Conservation (phyloP, 2,113 vertebrate genomes). For the Sorex araneus region DNA sequence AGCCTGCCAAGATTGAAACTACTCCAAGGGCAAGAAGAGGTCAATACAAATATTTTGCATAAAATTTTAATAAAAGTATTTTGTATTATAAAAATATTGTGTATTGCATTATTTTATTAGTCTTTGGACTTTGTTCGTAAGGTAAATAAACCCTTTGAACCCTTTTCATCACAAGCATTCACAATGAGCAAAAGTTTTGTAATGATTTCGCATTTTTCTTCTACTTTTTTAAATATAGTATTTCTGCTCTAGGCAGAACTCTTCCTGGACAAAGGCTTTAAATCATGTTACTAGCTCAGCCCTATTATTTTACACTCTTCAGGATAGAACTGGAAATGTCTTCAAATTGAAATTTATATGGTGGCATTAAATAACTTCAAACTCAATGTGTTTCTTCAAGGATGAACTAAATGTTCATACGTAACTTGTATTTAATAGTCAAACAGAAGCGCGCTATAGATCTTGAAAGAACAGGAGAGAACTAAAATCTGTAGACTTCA, state of each 20-base stretch:
- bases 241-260: conserved; percentile 73
- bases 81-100: conserved; percentile 31
- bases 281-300: conserved; percentile 83
- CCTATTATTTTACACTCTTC: conserved; percentile 82
- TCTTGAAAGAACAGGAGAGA: background rate
- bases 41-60: conserved; percentile 80
- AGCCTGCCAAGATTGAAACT: conserved; percentile 66
- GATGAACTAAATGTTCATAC: conserved; percentile 78
- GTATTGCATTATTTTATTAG: conserved; percentile 74
- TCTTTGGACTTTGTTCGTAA: conserved; percentile 55
- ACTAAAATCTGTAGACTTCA: conserved; percentile 49
- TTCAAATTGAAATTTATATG: conserved; percentile 84
- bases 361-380: conserved; percentile 83
- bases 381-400: conserved; percentile 84
- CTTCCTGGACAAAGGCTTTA: conserved; percentile 73
- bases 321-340: conserved; percentile 78
- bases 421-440: conserved; percentile 69
- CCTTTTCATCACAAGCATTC: conserved; percentile 48
- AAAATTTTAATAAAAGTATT: conserved; percentile 73
- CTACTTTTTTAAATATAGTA: conserved; percentile 28
- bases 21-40: conserved; percentile 64
- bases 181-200: conserved; percentile 41
- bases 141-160: conserved; percentile 57
- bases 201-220: conserved; percentile 39
- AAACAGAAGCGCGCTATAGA: conserved; percentile 73